phyloP scores from a whole-genome alignment of 2,888 invertebrate species.

The Chironomus riparius region DNA sequence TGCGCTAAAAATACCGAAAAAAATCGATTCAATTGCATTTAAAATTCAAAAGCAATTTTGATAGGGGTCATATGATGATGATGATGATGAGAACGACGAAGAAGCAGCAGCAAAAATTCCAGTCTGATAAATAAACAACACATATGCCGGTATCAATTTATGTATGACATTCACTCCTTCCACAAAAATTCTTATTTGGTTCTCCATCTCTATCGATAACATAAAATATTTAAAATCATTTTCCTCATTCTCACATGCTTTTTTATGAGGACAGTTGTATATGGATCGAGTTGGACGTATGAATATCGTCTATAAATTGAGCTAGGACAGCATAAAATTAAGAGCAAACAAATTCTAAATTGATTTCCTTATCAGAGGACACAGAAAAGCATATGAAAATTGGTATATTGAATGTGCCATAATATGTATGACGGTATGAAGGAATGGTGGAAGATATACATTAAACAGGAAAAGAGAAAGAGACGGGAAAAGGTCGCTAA shows the following conservation, averaged over 20 bases:
- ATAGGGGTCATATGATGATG: background rate
- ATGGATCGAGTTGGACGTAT: background rate
- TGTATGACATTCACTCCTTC: no score
- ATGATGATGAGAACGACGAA: no score
- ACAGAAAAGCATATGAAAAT: background rate
- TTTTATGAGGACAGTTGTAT: background rate
- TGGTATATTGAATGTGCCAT: background rate
- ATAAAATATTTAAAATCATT: background rate
- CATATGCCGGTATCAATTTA: background rate
- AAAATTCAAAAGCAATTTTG: no score
- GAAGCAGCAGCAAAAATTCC: background rate
- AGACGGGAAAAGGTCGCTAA: slow-evolving; percentile 17
- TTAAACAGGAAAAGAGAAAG: background rate
- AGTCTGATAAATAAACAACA: background rate
- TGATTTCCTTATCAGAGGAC: background rate
- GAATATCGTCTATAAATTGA: background rate
- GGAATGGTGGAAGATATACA: background rate
- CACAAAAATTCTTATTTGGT: background rate
- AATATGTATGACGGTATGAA: background rate
- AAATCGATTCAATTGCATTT: background rate
- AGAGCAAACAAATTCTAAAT: background rate
- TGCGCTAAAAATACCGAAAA: background rate
- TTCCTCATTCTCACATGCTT: background rate
- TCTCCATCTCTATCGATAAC: background rate
- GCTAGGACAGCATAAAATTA: background rate